A percentile compares a stretch with the other conserved stretches of the same genome.
These are phyloP conservation scores for Typhlichthys subterraneus DNA, from an alignment of 2,797 vertebrate genomes.

Conservation along the genomic window DNA sequence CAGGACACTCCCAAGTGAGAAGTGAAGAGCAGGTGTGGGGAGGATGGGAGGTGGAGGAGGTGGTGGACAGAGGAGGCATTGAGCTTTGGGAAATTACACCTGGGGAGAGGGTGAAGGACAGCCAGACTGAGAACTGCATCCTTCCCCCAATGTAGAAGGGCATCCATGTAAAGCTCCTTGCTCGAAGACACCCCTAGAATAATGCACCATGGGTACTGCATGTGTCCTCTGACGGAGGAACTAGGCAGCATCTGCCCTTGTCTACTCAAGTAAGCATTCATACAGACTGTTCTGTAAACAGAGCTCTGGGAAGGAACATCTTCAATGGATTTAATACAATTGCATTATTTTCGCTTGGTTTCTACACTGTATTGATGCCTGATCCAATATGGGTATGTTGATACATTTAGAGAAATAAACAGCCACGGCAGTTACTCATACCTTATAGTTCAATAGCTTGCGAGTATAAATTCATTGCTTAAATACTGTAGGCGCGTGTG, in stretches of 20 bases:
- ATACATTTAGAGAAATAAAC: constrained; percentile 18
- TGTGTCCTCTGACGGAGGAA: background rate
- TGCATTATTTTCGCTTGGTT: background rate
- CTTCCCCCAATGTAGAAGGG: constrained; percentile 13
- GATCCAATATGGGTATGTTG: background rate
- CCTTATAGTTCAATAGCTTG: constrained; percentile 18
- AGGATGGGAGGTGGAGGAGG: constrained; percentile 23
- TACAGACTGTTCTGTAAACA: background rate
- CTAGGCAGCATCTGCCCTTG: background rate
- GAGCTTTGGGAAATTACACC: background rate
- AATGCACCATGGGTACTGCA: constrained; percentile 22
- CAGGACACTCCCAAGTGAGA: constrained; percentile 58
- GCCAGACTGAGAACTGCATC: constrained; percentile 7
- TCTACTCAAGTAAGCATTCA: constrained; percentile 3
- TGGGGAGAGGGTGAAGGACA: constrained; percentile 1
- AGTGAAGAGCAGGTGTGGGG: constrained; percentile 25
- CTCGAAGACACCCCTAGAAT: constrained; percentile 2
- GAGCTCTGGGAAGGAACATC: constrained; percentile 14
- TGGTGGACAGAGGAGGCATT: constrained; percentile 3
- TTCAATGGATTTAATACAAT: constrained; percentile 8
- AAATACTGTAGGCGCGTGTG: constrained; percentile 27
- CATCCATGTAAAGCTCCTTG: background rate
- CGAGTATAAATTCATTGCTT: constrained; percentile 34
- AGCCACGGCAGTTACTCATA: constrained; percentile 3
- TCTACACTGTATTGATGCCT: background rate